Conservation (phyloP, 2,113 vertebrate species). For the Falcunculus frontatus region DNA sequence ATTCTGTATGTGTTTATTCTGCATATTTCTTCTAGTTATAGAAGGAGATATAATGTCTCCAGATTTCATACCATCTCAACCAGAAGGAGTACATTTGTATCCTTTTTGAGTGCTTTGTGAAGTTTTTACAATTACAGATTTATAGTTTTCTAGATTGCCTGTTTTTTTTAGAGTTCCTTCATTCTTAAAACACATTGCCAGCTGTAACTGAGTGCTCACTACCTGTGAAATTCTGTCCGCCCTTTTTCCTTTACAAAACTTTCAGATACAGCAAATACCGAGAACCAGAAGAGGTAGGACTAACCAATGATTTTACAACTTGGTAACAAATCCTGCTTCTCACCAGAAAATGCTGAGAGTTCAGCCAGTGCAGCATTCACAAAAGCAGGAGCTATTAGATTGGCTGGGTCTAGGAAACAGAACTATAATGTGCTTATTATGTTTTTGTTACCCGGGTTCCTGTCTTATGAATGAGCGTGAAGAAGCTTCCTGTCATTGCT, state of each 20-base stretch:
- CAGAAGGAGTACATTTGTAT: slow-evolving; percentile 93
- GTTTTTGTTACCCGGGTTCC: not conserved
- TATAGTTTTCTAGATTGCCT: not conserved
- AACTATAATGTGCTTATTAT: not conserved
- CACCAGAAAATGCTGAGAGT: not conserved
- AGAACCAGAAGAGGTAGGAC: slow-evolving; percentile 75
- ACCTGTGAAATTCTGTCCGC: not conserved
- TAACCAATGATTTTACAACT: not conserved
- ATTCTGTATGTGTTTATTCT: not conserved
- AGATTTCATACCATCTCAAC: slow-evolving; percentile 89
- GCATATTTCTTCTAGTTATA: slow-evolving; percentile 78
- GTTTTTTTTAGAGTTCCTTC: not conserved
- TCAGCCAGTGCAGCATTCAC: not conserved
- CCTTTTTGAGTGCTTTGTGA: slow-evolving; percentile 66
- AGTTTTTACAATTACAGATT: not conserved
- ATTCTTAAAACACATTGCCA: not conserved
- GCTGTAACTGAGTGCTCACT: not conserved
- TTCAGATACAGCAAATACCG: slow-evolving; percentile 79
- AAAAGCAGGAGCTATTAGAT: not conserved
- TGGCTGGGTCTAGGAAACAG: not conserved
- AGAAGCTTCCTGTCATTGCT: not conserved
- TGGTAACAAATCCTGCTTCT: not conserved
- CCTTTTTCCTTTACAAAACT: slow-evolving; percentile 59
- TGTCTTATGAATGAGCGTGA: not conserved
- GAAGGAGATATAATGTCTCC: slow-evolving; percentile 92